Base-by-base conservation (phyloP, 2,797 vertebrate species). In the Sparus aurata region DNA sequence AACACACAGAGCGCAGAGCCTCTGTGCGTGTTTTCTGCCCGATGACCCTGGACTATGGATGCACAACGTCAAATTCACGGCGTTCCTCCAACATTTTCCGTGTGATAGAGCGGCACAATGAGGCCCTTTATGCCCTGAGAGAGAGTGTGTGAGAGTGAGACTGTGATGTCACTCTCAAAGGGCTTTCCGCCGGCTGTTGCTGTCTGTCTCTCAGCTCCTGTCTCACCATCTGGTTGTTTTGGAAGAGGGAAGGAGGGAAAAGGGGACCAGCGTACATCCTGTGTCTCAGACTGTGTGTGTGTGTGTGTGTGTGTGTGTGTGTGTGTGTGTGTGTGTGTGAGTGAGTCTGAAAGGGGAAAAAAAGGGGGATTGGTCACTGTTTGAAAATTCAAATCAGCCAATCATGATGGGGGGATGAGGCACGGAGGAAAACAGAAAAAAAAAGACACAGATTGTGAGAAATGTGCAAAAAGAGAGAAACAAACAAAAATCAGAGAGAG, bases 351-450 rank as follows among this genome's bases (percentile, higher is more conserved):
- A 63, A 65, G 57, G 38, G 67, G 25, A 60, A 55, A 64, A 69
- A 30, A 65, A 30, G 23, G 69, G 62, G 72, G 66, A 45, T 58
- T 76, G 77, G 83, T 61, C 45, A 64, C 30, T 34, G 18, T 90
- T 93, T 87, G 80, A 93, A 93, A 91, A 89, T 94, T 94, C 70
- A 86, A 94, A 93, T 47, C 18, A 65, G 45, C 92, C 92, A 93
- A 91, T 93, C 23, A 47, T 30, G 65, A 77, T 3, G 6, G 27
- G 17, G 47, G 57, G 62, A 68, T 43, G 70, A 60, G 47, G 49
- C 3, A 3, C 54, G 49, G 30, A 52, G 43, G 57, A 34, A 41
- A 41, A 59, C 10, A 22, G 0, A 27, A 34, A 34, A 58, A 61
- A 73, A n/a, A 61, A 17, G 20, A 53, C 17, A 53, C 17, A 12